Base-by-base conservation (phyloP, 2,888 invertebrate species). In the Polydrusus cervinus region DNA sequence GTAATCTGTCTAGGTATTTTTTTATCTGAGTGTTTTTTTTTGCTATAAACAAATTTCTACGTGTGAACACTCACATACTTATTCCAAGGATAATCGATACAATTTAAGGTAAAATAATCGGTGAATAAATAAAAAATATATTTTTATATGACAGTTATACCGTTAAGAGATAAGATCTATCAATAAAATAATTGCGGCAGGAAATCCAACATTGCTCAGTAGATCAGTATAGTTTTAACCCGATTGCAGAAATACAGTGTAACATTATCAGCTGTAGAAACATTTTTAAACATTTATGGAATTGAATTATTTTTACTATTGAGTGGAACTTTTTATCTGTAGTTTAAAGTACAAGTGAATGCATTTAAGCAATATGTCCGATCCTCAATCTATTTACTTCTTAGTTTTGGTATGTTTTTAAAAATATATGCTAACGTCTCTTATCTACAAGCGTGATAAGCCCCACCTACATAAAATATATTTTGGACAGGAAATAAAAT, bases 21-120 rank as follows among this genome's bases (percentile, higher is more conserved):
- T 8, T 60, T 38, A 68, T 60, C 69, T 61, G 7, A 14, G 8
- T 14, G 14, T 16, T 25, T 14, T 14, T 47, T 25, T 14, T 14
- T 16, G 5, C 5, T 9, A 57, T 25, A 55, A 45, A 69, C 55
- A 14, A 43, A 30, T 20, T 55, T 40, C 11, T 72, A 72, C 72
- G 72, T 72, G 72, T 60, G 34, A 66, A n/a, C 25, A n/a, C 57
- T 25, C 72, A 72, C 72, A 66, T 57, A 47, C n/a, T 6, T 72
- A 66, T 67, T 72, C 25, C 43, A 43, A 53, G 30, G 65, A 55
- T 64, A 65, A 43, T 71, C 18, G 43, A 25, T 53, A 1, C 1
- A 62, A 62, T 71, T 53, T 34, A 0, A 62, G 16, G 40, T 62
- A 43, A 62, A 61, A 1, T n/a, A n/a, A n/a, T 43, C 43, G 3